Evolutionary conservation across 2,113 vertebrate species (phyloP).

Genomic region (Xyrauchen texanus): DNA sequence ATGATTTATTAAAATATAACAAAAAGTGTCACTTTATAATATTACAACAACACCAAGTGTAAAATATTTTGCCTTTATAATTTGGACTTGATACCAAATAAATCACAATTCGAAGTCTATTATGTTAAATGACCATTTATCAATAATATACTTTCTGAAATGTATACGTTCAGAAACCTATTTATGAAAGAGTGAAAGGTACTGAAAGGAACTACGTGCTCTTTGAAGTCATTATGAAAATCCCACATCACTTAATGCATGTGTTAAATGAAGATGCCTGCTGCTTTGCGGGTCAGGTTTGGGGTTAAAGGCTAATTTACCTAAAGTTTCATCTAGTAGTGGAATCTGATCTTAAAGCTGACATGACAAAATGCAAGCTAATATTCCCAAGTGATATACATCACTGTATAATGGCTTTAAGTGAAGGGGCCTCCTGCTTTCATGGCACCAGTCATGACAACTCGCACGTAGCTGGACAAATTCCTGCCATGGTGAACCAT

Average conservation of each 20-base stretch:
- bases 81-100: too few species aligned
- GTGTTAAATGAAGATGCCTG: not conserved
- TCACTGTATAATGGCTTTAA: not conserved
- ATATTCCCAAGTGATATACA: conserved; percentile 13
- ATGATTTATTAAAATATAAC: too few species aligned
- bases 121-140: too few species aligned
- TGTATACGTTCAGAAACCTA: too few species aligned
- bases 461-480: conserved; percentile 28
- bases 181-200: too few species aligned
- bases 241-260: not conserved
- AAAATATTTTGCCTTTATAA: too few species aligned
- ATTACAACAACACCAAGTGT: too few species aligned
- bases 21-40: too few species aligned
- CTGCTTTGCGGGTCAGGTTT: not conserved
- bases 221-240: too few species aligned
- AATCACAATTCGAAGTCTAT: too few species aligned
- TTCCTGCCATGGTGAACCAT: conserved; percentile 20
- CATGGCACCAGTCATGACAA: conserved; percentile 25
- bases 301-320: not conserved
- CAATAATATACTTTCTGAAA: too few species aligned
- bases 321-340: not conserved
- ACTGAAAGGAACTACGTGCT: too few species aligned
- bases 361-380: conserved; percentile 2
- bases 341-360: not conserved
- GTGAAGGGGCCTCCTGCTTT: conserved; percentile 14